These are phyloP conservation scores for Aegithalos caudatus DNA, from an alignment of 2,113 vertebrate species.

Conservation along the genomic window DNA sequence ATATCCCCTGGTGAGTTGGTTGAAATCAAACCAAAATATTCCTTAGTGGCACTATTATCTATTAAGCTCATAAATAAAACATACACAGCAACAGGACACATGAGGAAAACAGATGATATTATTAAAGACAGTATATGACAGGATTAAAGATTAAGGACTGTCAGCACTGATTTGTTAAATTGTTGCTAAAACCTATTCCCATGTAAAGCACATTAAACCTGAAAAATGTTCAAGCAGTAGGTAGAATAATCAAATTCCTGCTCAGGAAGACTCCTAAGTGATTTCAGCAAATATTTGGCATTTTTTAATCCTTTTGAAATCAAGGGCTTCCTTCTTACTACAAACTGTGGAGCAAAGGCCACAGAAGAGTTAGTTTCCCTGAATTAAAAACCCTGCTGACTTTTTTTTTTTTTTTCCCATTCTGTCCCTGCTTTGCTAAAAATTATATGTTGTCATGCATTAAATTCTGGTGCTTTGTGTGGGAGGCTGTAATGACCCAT, in stretches of 20 bases:
- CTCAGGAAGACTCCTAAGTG: neutral
- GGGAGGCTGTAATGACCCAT: neutral
- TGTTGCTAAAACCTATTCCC: constrained; percentile 19
- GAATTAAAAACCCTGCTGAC: neutral
- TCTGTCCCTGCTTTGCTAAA: neutral
- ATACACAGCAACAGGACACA: constrained; percentile 56
- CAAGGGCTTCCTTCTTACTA: neutral
- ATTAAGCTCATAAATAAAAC: constrained; percentile 65
- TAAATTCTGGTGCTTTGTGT: neutral
- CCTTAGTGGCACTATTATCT: constrained; percentile 3
- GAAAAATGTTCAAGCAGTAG: neutral
- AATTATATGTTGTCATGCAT: neutral
- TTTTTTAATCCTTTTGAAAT: neutral
- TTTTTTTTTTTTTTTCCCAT: neutral
- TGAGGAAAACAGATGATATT: constrained; percentile 45
- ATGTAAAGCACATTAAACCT: constrained; percentile 2
- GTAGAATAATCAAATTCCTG: neutral
- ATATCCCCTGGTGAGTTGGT: neutral
- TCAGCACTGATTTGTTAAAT: constrained; percentile 26
- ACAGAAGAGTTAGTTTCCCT: neutral
- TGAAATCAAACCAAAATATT: constrained; percentile 37
- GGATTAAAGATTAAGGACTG: constrained; percentile 26
- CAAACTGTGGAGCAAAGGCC: neutral
- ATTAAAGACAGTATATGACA: constrained; percentile 36
- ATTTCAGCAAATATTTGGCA: neutral